Evolutionary conservation across 2,797 vertebrate species (phyloP).

Genomic region (Gallinago solitaria): DNA sequence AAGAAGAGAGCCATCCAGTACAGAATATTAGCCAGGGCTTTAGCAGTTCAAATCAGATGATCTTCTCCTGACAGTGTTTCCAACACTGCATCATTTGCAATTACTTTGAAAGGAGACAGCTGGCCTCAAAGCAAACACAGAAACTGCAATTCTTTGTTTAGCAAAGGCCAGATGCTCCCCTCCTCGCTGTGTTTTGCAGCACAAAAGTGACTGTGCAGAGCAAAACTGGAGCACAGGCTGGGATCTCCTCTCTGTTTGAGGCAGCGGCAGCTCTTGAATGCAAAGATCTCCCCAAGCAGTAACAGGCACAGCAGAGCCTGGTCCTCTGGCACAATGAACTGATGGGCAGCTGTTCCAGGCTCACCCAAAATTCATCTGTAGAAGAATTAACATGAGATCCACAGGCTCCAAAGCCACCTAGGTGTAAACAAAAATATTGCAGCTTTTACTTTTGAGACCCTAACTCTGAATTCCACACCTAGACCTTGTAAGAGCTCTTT

Average conservation of each 20-base stretch:
- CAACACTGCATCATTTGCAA: not conserved
- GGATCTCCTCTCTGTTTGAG: not conserved
- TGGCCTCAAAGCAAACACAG: not conserved
- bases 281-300: not conserved
- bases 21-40: not conserved
- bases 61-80: not conserved
- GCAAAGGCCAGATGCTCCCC: not conserved
- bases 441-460: not conserved
- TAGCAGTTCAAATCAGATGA: not conserved
- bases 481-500: not conserved
- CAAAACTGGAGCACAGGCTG: not conserved
- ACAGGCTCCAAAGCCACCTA: not conserved
- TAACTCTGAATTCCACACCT: not conserved
- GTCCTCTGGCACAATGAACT: too few relatives aligned
- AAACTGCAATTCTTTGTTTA: not conserved
- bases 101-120: not conserved
- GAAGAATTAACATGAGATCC: not conserved
- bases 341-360: not conserved
- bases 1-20: not conserved
- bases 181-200: not conserved
- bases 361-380: not conserved
- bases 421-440: not conserved
- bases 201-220: not conserved
- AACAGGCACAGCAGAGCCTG: rapidly evolving
- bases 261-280: not conserved